Conservation (phyloP, 2,113 vertebrate species). For the Hoplias malabaricus region DNA sequence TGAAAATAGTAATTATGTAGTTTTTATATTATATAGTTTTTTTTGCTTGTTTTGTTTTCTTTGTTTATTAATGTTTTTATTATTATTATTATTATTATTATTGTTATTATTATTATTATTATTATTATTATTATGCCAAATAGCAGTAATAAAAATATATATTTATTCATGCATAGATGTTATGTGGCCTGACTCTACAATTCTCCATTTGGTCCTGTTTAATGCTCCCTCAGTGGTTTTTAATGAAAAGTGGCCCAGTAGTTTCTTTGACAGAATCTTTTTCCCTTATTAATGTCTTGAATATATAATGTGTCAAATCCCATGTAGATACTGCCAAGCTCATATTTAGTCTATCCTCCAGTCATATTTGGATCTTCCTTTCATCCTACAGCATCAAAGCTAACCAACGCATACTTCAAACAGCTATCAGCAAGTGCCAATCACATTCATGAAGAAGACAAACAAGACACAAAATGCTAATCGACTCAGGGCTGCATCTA, state of each 20-base stretch:
- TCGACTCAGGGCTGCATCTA: constrained; percentile 62
- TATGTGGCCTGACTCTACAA: not conserved
- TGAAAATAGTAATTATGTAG: too few relatives aligned
- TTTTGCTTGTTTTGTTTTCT: too few relatives aligned
- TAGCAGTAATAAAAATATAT: not conserved
- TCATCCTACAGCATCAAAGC: constrained; percentile 70
- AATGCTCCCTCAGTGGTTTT: not conserved
- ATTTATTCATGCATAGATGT: not conserved
- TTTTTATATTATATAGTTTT: too few relatives aligned
- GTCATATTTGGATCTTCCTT: constrained; percentile 70
- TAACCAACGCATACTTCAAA: constrained; percentile 67
- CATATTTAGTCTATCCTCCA: constrained; percentile 66
- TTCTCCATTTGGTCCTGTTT: not conserved
- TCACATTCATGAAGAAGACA: constrained; percentile 70
- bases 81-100: too few relatives aligned
- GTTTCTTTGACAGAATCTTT: not conserved
- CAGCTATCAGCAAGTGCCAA: constrained; percentile 66
- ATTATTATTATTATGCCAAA: too few relatives aligned
- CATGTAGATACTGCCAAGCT: constrained; percentile 58
- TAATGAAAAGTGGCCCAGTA: not conserved
- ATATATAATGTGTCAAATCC: constrained; percentile 63
- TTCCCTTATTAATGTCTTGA: constrained; percentile 44
- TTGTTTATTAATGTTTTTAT: too few relatives aligned
- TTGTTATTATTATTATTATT: too few relatives aligned
- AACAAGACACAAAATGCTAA: constrained; percentile 70